A percentile compares a stretch with the other conserved stretches of the same genome.
These are phyloP conservation scores for Cataglyphis albicans DNA, from an alignment of 2,888 invertebrate species.

Conservation along the genomic window DNA sequence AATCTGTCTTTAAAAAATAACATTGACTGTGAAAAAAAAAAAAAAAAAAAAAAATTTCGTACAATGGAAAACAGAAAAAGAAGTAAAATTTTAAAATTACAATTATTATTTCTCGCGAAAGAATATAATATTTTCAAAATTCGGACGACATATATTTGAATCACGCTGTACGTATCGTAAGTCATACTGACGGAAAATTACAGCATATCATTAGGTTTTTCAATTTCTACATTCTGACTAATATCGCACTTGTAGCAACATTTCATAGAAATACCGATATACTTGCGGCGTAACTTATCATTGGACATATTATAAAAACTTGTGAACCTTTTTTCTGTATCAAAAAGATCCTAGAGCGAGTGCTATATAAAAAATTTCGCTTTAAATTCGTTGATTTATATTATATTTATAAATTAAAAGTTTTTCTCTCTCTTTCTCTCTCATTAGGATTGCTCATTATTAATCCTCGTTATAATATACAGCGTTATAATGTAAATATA, in stretches of 20 bases:
- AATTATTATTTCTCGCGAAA: neutral
- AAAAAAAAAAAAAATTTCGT: neutral
- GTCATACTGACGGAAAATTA: constrained; percentile 20
- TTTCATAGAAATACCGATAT: constrained; percentile 21
- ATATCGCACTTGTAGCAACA: constrained; percentile 29
- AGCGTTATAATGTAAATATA: constrained; percentile 26
- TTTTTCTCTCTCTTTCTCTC: constrained; percentile 28
- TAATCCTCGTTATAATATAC: constrained; percentile 30
- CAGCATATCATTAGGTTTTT: constrained; percentile 15
- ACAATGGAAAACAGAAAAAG: neutral
- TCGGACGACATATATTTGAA: constrained; percentile 22
- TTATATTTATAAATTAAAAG: constrained; percentile 13
- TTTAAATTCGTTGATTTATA: constrained; percentile 40
- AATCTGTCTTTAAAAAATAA: neutral
- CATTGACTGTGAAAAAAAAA: neutral
- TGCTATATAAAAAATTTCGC: constrained; percentile 6
- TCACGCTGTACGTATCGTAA: constrained; percentile 18
- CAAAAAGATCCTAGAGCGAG: constrained; percentile 13
- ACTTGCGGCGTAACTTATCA: constrained; percentile 37
- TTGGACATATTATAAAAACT: constrained; percentile 17
- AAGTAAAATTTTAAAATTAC: neutral
- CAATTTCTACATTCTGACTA: constrained; percentile 22
- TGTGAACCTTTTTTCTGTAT: constrained; percentile 15
- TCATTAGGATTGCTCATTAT: constrained; percentile 23
- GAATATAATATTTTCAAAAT: neutral